A percentile compares a stretch with the other conserved stretches of the same genome.
Evolutionary conservation across 2,888 invertebrate species (phyloP).

Genomic region (Aradus depressus): DNA sequence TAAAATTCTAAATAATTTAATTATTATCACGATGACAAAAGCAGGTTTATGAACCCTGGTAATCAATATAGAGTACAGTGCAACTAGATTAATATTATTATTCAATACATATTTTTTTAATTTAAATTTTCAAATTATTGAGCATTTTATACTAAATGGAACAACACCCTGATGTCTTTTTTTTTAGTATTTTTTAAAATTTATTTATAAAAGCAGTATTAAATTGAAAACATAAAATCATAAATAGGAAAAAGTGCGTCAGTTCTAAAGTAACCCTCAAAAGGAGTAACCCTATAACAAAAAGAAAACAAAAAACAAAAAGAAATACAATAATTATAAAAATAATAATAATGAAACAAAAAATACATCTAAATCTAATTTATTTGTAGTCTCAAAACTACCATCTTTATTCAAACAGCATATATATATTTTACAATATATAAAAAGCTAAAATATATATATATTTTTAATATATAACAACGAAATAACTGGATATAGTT

Average conservation of each 20-base stretch:
- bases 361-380: constrained; percentile 10
- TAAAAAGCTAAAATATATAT: constrained; percentile 13
- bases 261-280: constrained; percentile 9
- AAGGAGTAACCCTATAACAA: constrained; percentile 5
- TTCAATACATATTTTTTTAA: constrained; percentile 16
- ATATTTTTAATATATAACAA: constrained; percentile 7
- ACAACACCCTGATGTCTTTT: constrained; percentile 20
- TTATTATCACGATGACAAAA: constrained; percentile 18
- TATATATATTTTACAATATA: constrained; percentile 14
- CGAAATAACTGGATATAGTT: constrained; percentile 6
- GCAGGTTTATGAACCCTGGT: constrained; percentile 17
- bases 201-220: constrained; percentile 8
- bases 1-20: constrained; percentile 16
- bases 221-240: constrained; percentile 1
- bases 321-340: not conserved
- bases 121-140: constrained; percentile 14
- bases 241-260: constrained; percentile 1
- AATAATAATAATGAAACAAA: not conserved
- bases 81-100: no score
- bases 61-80: constrained; percentile 16
- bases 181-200: constrained; percentile 6
- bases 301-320: constrained; percentile 2
- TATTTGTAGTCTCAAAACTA: not conserved
- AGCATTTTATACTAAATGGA: constrained; percentile 19
- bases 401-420: constrained; percentile 5